phyloP scores from a whole-genome alignment of 2,797 vertebrate species.

The Gadopsis bispinosus region DNA sequence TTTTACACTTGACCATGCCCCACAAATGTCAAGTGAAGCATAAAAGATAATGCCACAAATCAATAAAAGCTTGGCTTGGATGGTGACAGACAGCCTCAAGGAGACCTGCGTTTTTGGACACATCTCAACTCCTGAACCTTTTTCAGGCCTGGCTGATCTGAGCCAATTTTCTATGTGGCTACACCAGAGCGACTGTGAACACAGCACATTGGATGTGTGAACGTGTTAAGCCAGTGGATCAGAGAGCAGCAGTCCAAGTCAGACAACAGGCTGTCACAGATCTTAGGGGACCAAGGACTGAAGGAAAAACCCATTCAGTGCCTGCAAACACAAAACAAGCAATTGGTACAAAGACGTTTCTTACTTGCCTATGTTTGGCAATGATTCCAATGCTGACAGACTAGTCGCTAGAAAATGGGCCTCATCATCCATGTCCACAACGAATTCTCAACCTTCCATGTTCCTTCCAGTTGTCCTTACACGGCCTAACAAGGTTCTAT shows the following conservation, averaged over 20 bases:
- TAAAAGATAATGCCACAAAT: slow-evolving; percentile 63
- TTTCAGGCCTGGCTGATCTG: slow-evolving; percentile 66
- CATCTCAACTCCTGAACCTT: slow-evolving; percentile 58
- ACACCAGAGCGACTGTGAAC: slow-evolving; percentile 62
- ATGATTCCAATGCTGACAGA: slow-evolving; percentile 19
- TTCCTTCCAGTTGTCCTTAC: background rate
- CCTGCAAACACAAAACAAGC: slow-evolving; percentile 27
- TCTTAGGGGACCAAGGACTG: slow-evolving; percentile 36
- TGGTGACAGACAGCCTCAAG: slow-evolving; percentile 54
- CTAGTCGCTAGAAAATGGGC: background rate
- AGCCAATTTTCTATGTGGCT: slow-evolving; percentile 73
- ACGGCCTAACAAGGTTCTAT: background rate
- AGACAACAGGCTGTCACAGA: slow-evolving; percentile 57
- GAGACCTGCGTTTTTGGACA: slow-evolving; percentile 51
- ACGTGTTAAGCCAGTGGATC: slow-evolving; percentile 63
- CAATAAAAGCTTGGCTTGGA: slow-evolving; percentile 49
- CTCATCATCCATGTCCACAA: background rate
- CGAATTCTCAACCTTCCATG: background rate
- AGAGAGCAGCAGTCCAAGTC: slow-evolving; percentile 39
- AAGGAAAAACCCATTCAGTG: slow-evolving; percentile 29
- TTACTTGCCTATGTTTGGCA: slow-evolving; percentile 4
- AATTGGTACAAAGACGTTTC: slow-evolving; percentile 13
- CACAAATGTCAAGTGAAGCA: slow-evolving; percentile 59
- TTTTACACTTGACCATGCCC: slow-evolving; percentile 47
- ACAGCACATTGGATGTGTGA: slow-evolving; percentile 71